These are phyloP conservation scores for Melanotaenia maccullochi DNA, from an alignment of 2,797 vertebrate genomes.

Conservation along the genomic window DNA sequence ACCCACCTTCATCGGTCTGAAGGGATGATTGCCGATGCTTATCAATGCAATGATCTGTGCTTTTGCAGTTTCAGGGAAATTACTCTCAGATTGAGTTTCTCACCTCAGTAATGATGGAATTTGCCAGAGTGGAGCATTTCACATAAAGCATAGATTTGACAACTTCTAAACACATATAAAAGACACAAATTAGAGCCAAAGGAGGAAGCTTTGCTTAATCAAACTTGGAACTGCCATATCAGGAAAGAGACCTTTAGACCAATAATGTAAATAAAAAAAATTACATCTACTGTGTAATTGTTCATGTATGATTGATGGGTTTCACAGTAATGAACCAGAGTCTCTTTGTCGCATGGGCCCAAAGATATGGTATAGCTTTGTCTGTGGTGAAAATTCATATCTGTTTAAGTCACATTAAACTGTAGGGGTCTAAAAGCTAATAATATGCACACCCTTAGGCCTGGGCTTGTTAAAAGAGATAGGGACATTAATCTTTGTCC, in stretches of 20 bases:
- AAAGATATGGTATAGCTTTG: constrained; percentile 47
- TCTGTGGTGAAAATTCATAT: constrained; percentile 57
- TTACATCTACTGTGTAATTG: constrained; percentile 47
- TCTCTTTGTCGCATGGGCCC: constrained; percentile 31
- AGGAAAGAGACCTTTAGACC: constrained; percentile 27
- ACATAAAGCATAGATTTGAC: constrained; percentile 38
- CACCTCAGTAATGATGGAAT: constrained; percentile 8
- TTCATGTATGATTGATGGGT: constrained; percentile 60
- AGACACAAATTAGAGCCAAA: constrained; percentile 26
- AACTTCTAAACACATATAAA: constrained; percentile 4
- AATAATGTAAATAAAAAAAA: constrained; percentile 28
- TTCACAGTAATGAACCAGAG: constrained; percentile 25
- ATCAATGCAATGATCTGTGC: constrained; percentile 31
- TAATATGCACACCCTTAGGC: constrained; percentile 67
- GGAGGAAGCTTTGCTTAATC: constrained; percentile 34
- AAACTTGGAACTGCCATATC: constrained; percentile 6
- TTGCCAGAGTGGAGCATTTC: not conserved
- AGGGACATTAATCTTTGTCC: constrained; percentile 68
- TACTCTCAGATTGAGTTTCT: constrained; percentile 22
- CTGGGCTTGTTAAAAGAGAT: constrained; percentile 59
- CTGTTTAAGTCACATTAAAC: constrained; percentile 60
- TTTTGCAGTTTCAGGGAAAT: constrained; percentile 13
- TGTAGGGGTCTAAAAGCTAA: constrained; percentile 64
- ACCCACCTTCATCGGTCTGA: constrained; percentile 26
- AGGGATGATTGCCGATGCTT: constrained; percentile 24